A percentile compares a stretch with the other conserved stretches of the same genome.
Conservation (phyloP, 2,113 vertebrate genomes). For the Danio rerio region DNA sequence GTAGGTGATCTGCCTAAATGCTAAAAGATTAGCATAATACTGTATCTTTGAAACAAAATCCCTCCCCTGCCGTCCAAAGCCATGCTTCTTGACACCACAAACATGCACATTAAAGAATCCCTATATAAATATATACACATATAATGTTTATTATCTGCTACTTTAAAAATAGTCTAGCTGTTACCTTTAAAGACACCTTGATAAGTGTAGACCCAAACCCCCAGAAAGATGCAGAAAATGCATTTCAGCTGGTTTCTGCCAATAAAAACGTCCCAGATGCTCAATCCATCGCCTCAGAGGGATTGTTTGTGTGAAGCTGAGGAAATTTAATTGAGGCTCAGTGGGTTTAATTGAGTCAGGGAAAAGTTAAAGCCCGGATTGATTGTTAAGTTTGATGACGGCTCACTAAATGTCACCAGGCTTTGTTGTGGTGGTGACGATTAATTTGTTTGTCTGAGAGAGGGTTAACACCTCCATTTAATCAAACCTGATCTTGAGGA, state of each 20-base stretch:
- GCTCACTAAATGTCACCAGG: slow-evolving; percentile 64
- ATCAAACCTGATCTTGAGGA: slow-evolving; percentile 60
- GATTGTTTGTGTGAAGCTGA: slow-evolving; percentile 46
- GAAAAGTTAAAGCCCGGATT: slow-evolving; percentile 64
- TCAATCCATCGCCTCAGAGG: slow-evolving; percentile 5
- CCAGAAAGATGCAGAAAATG: background rate
- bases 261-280: background rate
- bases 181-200: too few species aligned
- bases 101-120: too few species aligned
- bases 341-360: slow-evolving; percentile 69
- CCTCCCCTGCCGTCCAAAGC: too few species aligned
- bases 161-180: background rate
- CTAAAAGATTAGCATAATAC: too few species aligned
- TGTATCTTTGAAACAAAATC: too few species aligned
- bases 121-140: too few species aligned
- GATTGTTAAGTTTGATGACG: slow-evolving; percentile 60
- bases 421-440: slow-evolving; percentile 60
- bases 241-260: background rate
- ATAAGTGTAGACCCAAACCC: slow-evolving; percentile 9
- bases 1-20: too few species aligned
- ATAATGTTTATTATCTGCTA: too few species aligned
- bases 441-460: slow-evolving; percentile 60
- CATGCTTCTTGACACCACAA: too few species aligned
- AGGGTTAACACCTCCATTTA: slow-evolving; percentile 48
- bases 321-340: slow-evolving; percentile 66